Conservation (phyloP, 30 jellyfish, hydroid and myxozoan genomes). For the Nemopilema nomurai region DNA sequence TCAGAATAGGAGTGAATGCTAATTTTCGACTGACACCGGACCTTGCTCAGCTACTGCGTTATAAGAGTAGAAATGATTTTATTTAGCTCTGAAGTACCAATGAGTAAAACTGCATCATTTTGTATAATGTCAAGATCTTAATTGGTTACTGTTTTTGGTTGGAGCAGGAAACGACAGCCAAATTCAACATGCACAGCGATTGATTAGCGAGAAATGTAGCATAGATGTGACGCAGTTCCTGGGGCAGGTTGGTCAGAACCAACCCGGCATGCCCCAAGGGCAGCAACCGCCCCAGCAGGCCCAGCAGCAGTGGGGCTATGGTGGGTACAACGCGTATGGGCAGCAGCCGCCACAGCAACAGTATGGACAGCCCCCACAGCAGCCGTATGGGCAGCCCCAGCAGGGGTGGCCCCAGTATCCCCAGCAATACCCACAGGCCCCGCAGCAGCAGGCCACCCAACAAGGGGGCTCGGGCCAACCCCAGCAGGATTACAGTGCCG, state of each 20-base stretch:
- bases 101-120: too few relatives aligned
- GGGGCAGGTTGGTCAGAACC: conserved; percentile 27
- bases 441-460: conserved; percentile 66
- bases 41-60: too few relatives aligned
- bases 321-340: conserved; percentile 83
- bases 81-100: too few relatives aligned
- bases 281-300: conserved; percentile 72
- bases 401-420: conserved; percentile 73
- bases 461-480: conserved; percentile 58
- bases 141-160: neutral
- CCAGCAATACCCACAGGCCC: conserved; percentile 64
- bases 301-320: conserved; percentile 64
- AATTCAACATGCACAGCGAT: conserved; percentile 84
- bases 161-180: conserved; percentile 83
- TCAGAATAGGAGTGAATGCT: too few relatives aligned
- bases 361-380: conserved; percentile 81
- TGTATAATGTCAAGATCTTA: too few relatives aligned
- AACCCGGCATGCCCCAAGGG: conserved; percentile 5
- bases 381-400: conserved; percentile 63
- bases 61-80: too few relatives aligned
- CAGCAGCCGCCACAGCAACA: conserved; percentile 84
- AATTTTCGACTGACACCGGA: too few relatives aligned
- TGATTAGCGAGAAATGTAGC: conserved; percentile 93
- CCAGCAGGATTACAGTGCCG: conserved; percentile 77
- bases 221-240: conserved; percentile 46